Conservation (phyloP, 2,113 vertebrate genomes). For the Choloepus hoffmanni region DNA sequence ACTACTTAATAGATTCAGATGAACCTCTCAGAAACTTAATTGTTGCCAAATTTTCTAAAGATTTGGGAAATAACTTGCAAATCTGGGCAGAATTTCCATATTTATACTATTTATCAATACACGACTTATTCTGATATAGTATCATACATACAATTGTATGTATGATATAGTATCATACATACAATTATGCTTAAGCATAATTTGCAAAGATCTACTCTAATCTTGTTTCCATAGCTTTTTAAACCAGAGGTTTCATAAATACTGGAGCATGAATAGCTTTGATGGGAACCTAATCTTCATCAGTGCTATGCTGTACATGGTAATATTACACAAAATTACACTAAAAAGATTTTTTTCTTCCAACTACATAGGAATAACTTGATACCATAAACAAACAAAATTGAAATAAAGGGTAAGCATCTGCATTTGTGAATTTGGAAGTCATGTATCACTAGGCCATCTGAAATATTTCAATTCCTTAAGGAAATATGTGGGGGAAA, state of each 20-base stretch:
- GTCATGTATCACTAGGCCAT: not conserved
- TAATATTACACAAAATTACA: not conserved
- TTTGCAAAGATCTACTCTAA: not conserved
- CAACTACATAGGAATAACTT: not conserved
- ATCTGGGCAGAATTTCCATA: not conserved
- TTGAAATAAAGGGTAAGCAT: not conserved
- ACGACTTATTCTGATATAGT: not conserved
- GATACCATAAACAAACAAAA: not conserved
- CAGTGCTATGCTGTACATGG: not conserved
- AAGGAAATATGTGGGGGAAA: not conserved
- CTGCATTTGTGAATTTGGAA: not conserved
- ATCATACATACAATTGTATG: not conserved
- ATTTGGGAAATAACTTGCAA: slow-evolving; percentile 27
- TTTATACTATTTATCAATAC: not conserved
- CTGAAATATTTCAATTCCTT: not conserved
- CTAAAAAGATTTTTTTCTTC: not conserved
- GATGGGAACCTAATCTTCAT: not conserved
- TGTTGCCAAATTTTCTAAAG: not conserved
- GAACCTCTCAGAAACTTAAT: not conserved
- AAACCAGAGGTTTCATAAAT: not conserved
- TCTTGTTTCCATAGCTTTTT: not conserved
- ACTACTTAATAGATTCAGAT: not conserved
- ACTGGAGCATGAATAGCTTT: not conserved
- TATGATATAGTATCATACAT: not conserved
- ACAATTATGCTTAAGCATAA: not conserved